Evolutionary conservation across 1,140 invertebrate genomes (phyloP), one percentile per base, ranked within the genome.

Genomic region (Whitmania pigra): DNA sequence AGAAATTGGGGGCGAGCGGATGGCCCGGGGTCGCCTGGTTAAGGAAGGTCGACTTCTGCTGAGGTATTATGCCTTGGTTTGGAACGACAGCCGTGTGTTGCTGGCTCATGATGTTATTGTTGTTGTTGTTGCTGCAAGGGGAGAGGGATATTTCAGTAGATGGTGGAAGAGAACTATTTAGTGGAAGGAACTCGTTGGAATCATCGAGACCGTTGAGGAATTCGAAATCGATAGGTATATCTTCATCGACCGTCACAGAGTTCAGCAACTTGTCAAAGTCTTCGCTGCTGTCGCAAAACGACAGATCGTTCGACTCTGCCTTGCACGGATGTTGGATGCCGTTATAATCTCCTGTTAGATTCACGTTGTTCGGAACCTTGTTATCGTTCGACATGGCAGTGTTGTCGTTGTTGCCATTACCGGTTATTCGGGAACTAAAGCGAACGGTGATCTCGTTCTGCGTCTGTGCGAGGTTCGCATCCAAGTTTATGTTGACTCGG

Each of bases 141-240:
- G 22, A 63, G 57, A 63, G 29, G 9, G 57, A n/a, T 2, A 63
- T 1, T 22, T 63, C 57, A 20, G 57, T 63, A 0, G 57, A 4
- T 11, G 43, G 11, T 17, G 43, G 43, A 49, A 49, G 43, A 11
- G 43, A 49, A 49, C 15, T 49, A 13, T 49, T 49, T 17, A 49
- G 43, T 15, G 43, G 43, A 49, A 49, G 43, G 43, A 49, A 49
- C 43, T 49, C 43, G 43, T 49, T 11, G 43, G 57, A 63, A 31
- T 63, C 57, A n/a, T 63, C 57, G 57, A 63, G 29, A 63, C 22
- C 22, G 29, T 63, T 63, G 29, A 63, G 29, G 57, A 63, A 63
- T 7, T 63, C 57, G 29, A 63, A 63, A 63, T 63, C 57, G 57
- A 63, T 63, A 0, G 57, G 57, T 9, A 22, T 3, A 63, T 63